Evolutionary conservation across 1,140 invertebrate genomes (phyloP), one percentile per base, ranked within the genome.

Genomic region (Dermatophagoides farinae): DNA sequence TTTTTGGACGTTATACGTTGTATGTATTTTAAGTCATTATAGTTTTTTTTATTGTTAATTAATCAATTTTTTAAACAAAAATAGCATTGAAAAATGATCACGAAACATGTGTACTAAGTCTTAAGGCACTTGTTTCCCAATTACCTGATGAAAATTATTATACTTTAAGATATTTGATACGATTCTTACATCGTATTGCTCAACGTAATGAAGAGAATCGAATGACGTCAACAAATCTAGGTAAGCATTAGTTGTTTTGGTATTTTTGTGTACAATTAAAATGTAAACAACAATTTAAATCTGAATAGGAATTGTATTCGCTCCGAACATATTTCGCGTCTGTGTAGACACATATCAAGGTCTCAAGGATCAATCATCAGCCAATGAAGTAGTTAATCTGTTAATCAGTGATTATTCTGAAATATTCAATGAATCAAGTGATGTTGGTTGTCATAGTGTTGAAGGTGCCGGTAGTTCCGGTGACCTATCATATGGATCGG

Each of bases 251-350:
- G 18, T 8, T 4, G 9, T 23, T 47, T 47, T 8, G n/a, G 6
- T 47, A 4, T 23, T 47, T 4, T 47, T 47, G 43, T 44, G 43
- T 44, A 1, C 18, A 47, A 18, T 47, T 47, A 20, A 23, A 18
- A 4, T 31, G 31, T 31, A 4, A 31, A 31, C 31, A 31, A 31
- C 31, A 31, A 31, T 47, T 47, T 6, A 4, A 18, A 23, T 43
- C 43, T 8, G 18, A 6, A 22, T 37, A 60, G 72, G 71, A 31
- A 75, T 75, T 57, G 71, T 75, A 14, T 75, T 75, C 69, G 74
- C 73, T 57, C 73, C 74, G 37, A 74, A 74, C 65, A 57, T 75
- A 20, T 75, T 75, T 63, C 65, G 66, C 49, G 66, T 68, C 18
- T 52, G 23, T 59, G 58, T 65, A 6, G 66, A 66, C 54, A 57